Conservation (phyloP, 2,113 vertebrate species). For the Progne subis region DNA sequence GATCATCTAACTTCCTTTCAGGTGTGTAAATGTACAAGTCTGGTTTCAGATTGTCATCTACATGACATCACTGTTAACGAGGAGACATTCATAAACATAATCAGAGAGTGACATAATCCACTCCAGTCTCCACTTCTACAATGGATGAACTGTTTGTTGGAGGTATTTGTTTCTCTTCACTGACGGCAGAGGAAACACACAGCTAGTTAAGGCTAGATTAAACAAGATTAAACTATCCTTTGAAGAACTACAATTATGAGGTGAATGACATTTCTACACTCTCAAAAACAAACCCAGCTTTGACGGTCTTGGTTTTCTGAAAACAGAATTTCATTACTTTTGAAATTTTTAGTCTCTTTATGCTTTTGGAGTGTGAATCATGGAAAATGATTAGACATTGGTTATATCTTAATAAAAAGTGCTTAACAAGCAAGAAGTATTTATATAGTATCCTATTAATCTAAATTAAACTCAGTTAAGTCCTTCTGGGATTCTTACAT, state of each 20-base stretch:
- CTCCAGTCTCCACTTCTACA: not conserved
- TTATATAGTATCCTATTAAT: conserved; percentile 61
- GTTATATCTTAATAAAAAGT: conserved; percentile 65
- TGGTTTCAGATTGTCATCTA: not conserved
- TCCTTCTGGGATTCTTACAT: conserved; percentile 28
- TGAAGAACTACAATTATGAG: not conserved
- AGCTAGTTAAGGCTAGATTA: conserved; percentile 5
- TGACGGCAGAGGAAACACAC: not conserved
- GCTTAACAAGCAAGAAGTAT: conserved; percentile 60
- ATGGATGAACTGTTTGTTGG: not conserved
- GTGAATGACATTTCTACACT: not conserved
- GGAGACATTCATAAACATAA: not conserved
- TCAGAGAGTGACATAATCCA: not conserved
- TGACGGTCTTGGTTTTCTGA: conserved; percentile 13
- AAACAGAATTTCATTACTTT: conserved; percentile 14
- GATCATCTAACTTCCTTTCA: not conserved
- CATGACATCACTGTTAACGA: not conserved
- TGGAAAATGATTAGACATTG: conserved; percentile 38
- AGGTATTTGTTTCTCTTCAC: not conserved
- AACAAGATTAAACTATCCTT: not conserved
- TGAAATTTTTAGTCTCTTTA: conserved; percentile 21
- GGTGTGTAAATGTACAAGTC: not conserved
- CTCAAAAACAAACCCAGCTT: not conserved
- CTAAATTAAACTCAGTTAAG: conserved; percentile 62
- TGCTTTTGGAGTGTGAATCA: conserved; percentile 26